phyloP scores from a whole-genome alignment of 1,140 invertebrate species.

The Drosophila orena region DNA sequence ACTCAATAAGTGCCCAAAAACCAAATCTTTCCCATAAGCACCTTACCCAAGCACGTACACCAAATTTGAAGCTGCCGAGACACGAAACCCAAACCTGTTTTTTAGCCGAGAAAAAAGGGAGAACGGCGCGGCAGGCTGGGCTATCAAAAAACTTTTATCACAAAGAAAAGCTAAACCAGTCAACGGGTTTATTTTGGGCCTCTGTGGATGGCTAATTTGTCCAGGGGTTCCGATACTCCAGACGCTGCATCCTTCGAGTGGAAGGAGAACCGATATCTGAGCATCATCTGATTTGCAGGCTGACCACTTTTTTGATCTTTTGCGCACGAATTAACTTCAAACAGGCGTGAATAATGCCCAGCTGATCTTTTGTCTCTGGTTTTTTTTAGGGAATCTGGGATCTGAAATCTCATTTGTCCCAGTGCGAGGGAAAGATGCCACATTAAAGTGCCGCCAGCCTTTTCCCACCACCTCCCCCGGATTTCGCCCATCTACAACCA shows the following conservation, averaged over 20 bases:
- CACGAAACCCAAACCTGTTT: slow-evolving; percentile 61
- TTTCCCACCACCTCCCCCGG: slow-evolving; percentile 50
- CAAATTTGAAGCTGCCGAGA: slow-evolving; percentile 37
- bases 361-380: slow-evolving; percentile 59
- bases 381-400: slow-evolving; percentile 54
- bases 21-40: background rate
- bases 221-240: slow-evolving; percentile 39
- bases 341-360: slow-evolving; percentile 72
- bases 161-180: slow-evolving; percentile 46
- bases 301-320: slow-evolving; percentile 42
- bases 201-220: slow-evolving; percentile 57
- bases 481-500: background rate
- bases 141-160: slow-evolving; percentile 71
- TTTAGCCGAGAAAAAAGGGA: background rate
- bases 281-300: slow-evolving; percentile 42
- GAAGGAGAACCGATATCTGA: background rate
- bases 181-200: slow-evolving; percentile 33
- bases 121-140: slow-evolving; percentile 11
- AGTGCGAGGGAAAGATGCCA: slow-evolving; percentile 28
- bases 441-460: slow-evolving; percentile 70
- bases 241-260: slow-evolving; percentile 17
- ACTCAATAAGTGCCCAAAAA: background rate
- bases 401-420: slow-evolving; percentile 52
- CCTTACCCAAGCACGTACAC: slow-evolving; percentile 11
- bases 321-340: slow-evolving; percentile 70